Conservation (phyloP, 2,888 invertebrate genomes). For the Cephus pygmeus region DNA sequence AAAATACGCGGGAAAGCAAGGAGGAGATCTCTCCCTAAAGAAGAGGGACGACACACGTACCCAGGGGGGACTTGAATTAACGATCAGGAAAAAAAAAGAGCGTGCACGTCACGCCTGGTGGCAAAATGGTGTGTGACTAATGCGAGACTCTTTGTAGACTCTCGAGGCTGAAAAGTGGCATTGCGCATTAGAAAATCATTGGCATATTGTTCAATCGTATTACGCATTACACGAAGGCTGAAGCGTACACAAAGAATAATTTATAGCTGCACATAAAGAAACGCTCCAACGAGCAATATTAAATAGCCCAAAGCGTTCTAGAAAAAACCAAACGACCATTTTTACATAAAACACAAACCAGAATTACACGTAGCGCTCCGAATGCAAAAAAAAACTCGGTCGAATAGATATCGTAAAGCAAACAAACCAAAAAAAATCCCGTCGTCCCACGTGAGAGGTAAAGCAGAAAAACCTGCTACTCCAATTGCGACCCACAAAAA, state of each 20-base stretch:
- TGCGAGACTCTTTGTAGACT: constrained; percentile 48
- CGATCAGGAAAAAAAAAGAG: constrained; percentile 52
- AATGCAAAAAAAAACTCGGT: background rate
- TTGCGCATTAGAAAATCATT: constrained; percentile 46
- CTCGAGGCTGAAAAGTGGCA: constrained; percentile 36
- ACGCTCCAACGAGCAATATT: background rate
- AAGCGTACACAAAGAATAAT: background rate
- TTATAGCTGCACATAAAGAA: background rate
- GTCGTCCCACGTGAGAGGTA: background rate
- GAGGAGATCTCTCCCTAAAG: constrained; percentile 27
- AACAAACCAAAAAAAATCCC: too few species aligned
- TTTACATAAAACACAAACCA: background rate
- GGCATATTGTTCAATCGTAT: constrained; percentile 48
- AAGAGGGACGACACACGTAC: constrained; percentile 21
- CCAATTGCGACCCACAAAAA: background rate
- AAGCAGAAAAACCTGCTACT: background rate
- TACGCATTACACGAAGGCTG: background rate
- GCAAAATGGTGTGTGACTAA: constrained; percentile 65
- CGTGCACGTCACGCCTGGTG: constrained; percentile 62
- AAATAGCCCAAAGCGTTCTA: background rate
- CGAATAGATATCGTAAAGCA: background rate
- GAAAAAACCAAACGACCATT: background rate
- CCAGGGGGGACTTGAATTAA: constrained; percentile 50
- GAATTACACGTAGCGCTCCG: background rate
- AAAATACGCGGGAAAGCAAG: constrained; percentile 53